phyloP scores from a whole-genome alignment of 2,888 invertebrate genomes.

The Pyralis farinalis region DNA sequence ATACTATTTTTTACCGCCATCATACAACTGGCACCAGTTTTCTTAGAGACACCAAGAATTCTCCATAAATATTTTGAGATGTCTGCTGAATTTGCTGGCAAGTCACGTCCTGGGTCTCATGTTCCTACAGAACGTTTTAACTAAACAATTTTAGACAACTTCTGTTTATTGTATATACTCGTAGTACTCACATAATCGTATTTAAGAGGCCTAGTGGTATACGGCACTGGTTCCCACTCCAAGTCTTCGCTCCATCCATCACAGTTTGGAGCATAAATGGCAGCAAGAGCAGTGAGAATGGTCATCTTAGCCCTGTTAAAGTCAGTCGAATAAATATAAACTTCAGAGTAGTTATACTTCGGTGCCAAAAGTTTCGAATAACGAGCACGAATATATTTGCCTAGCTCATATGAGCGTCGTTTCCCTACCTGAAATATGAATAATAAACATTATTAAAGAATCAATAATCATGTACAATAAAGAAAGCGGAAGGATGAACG shows the following conservation, averaged over 20 bases:
- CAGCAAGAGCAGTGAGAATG: conserved; percentile 37
- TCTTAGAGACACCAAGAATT: no score
- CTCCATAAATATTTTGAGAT: no score
- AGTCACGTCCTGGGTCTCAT: no score
- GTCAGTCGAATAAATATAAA: conserved; percentile 48
- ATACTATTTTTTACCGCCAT: no score
- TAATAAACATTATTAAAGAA: no score
- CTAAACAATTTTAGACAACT: no score
- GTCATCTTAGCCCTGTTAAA: conserved; percentile 48
- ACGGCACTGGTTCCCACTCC: conserved; percentile 43
- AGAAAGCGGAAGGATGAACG: no score
- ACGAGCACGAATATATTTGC: conserved; percentile 19
- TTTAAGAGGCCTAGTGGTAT: conserved; percentile 34
- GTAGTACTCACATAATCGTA: conserved; percentile 42
- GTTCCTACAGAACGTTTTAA: no score
- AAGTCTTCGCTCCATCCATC: conserved; percentile 32
- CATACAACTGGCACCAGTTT: no score
- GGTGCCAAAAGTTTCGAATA: conserved; percentile 16
- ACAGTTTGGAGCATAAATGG: conserved; percentile 28
- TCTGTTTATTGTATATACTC: no score
- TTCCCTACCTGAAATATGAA: conserved; percentile 7
- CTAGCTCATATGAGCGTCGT: conserved; percentile 14
- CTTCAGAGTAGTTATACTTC: conserved; percentile 19
- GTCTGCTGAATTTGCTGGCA: no score
- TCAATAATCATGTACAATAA: no score